Evolutionary conservation across 2,113 vertebrate species (phyloP), one percentile per base, ranked within the genome.

Genomic region (Gambusia affinis): DNA sequence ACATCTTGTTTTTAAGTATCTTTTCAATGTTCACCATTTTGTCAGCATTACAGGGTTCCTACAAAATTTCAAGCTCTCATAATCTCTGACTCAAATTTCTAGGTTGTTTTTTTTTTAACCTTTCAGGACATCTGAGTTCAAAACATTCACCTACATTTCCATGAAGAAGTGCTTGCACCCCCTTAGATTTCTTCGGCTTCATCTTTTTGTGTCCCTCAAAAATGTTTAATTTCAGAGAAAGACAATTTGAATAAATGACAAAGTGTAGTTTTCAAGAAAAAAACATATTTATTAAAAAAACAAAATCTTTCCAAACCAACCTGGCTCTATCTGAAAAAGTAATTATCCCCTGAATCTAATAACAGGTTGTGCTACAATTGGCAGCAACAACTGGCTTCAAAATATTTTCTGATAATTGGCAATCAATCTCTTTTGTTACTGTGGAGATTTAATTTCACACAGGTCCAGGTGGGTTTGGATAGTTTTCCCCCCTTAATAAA

Each of bases 21-120:
- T 92, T 91, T 57, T 80, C 90, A 91, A 87, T 70, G 64, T 89
- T 85, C 84, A 80, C 73, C 78, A 80, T 88, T 88, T 79, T 77
- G 83, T 92, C 79, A 81, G 79, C 87, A 77, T 92, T 88, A n/a
- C 51, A n/a, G 51, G 51, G 51, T 57, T 57, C 51, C 51, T 57
- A 57, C 51, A 24, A n/a, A 19, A 47, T 57, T 57, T 57, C 2
- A 4, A 24, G 14, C 22, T 24, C 19, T 22, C 47, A 57, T 8
- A 57, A 57, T 57, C 24, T 57, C 10, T 24, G 51, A 57, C 19
- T 24, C 51, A n/a, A 57, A 57, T 57, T 47, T 17, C 4, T 47
- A 4, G 15, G 1, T 0, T 51, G 3, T 7, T 24, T 54, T 1
- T 57, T 57, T 22, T 19, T 57, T n/a, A 11, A 8, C 51, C 8